Conservation (phyloP, 2,888 invertebrate species). For the Venusia cambrica region DNA sequence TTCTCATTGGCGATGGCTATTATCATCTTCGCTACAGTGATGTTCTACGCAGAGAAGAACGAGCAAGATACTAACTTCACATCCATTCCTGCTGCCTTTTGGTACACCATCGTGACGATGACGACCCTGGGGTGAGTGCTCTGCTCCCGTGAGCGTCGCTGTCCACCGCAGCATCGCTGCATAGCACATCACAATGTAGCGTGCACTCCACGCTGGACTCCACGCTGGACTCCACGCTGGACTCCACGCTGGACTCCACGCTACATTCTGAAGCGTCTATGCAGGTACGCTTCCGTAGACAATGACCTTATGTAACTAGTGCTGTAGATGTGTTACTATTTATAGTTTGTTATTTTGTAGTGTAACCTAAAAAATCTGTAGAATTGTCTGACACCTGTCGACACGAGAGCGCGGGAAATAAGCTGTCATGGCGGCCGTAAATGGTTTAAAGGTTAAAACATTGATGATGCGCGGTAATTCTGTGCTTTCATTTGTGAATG, state of each 20-base stretch:
- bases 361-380: slow-evolving; percentile 6
- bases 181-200: slow-evolving; percentile 20
- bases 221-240: too few relatives aligned
- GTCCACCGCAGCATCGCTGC: slow-evolving; percentile 18
- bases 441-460: slow-evolving; percentile 52
- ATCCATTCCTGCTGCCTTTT: slow-evolving; percentile 99
- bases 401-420: slow-evolving; percentile 63
- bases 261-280: slow-evolving; percentile 21
- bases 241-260: too few relatives aligned
- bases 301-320: slow-evolving; percentile 15
- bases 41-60: slow-evolving; percentile 99
- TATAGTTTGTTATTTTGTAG: too few relatives aligned
- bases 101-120: slow-evolving; percentile 99
- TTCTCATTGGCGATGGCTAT: slow-evolving; percentile 99
- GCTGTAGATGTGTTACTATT: slow-evolving; percentile 8
- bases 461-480: slow-evolving; percentile 41
- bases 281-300: slow-evolving; percentile 21
- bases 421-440: slow-evolving; percentile 65
- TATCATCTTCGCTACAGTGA: slow-evolving; percentile 99
- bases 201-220: too few relatives aligned
- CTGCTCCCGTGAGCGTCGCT: slow-evolving; percentile 39
- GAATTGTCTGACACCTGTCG: slow-evolving; percentile 63
- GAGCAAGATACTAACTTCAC: slow-evolving; percentile 98
- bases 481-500: slow-evolving; percentile 40
- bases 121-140: slow-evolving; percentile 97